Conservation (phyloP, 2,888 invertebrate genomes). For the Steinernema hermaphroditum region DNA sequence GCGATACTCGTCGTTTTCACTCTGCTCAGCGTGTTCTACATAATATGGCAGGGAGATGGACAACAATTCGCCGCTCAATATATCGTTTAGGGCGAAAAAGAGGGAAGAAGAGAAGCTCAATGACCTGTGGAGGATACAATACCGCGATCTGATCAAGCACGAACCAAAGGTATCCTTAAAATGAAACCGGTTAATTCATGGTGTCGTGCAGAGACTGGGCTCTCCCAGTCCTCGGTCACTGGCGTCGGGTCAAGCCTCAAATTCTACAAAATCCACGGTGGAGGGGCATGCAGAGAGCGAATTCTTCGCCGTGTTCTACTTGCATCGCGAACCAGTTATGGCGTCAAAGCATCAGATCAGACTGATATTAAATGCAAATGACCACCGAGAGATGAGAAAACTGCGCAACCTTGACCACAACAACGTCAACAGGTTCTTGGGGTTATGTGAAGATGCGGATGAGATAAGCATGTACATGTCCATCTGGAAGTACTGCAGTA, state of each 20-base stretch:
- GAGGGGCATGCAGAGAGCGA: constrained; percentile 35
- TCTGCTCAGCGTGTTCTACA: background rate
- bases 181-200: background rate
- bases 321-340: constrained; percentile 39
- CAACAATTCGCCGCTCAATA: no score
- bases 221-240: constrained; percentile 35
- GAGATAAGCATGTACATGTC: constrained; percentile 47
- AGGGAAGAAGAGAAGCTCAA: constrained; percentile 37
- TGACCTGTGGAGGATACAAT: constrained; percentile 46
- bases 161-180: constrained; percentile 12
- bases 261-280: constrained; percentile 38
- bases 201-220: no score
- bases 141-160: constrained; percentile 36
- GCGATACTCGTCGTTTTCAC: constrained; percentile 12
- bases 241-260: constrained; percentile 33
- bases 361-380: constrained; percentile 6
- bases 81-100: constrained; percentile 2
- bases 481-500: constrained; percentile 60
- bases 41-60: background rate
- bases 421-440: constrained; percentile 62
- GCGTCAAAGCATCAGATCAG: constrained; percentile 38
- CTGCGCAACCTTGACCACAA: constrained; percentile 59
- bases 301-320: constrained; percentile 33
- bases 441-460: constrained; percentile 59
- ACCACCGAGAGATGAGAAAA: constrained; percentile 30